Conservation (phyloP, 2,113 vertebrate genomes). For the Ibidorhyncha struthersii region DNA sequence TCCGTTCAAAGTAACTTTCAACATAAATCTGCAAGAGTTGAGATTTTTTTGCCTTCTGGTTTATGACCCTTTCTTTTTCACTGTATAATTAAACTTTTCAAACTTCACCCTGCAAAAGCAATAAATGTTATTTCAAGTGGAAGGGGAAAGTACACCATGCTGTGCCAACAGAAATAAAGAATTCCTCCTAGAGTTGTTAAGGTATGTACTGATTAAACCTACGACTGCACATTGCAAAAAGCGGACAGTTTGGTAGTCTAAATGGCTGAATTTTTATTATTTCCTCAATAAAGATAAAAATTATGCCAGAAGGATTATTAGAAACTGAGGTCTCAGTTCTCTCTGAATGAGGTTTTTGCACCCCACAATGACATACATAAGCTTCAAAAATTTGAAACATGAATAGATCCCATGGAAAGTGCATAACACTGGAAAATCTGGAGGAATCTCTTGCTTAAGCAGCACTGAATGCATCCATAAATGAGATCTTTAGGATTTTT, state of each 20-base stretch:
- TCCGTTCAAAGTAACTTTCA: neutral
- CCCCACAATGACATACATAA: accelerated
- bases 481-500: neutral
- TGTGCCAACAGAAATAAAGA: constrained; percentile 39
- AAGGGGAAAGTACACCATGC: constrained; percentile 6
- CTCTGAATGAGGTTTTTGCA: neutral
- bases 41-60: neutral
- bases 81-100: neutral
- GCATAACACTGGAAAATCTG: neutral
- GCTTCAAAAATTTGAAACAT: neutral
- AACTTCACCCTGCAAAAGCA: neutral
- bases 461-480: neutral
- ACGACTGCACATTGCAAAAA: neutral
- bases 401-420: neutral
- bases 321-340: neutral
- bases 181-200: constrained; percentile 15
- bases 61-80: neutral
- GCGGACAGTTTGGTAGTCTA: neutral
- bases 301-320: neutral
- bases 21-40: neutral
- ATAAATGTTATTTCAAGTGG: neutral
- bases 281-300: neutral
- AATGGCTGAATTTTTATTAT: neutral
- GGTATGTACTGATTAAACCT: neutral
- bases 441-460: neutral